These are phyloP conservation scores for Conus canariensis DNA, from an alignment of 2,888 invertebrate species.

Conservation along the genomic window DNA sequence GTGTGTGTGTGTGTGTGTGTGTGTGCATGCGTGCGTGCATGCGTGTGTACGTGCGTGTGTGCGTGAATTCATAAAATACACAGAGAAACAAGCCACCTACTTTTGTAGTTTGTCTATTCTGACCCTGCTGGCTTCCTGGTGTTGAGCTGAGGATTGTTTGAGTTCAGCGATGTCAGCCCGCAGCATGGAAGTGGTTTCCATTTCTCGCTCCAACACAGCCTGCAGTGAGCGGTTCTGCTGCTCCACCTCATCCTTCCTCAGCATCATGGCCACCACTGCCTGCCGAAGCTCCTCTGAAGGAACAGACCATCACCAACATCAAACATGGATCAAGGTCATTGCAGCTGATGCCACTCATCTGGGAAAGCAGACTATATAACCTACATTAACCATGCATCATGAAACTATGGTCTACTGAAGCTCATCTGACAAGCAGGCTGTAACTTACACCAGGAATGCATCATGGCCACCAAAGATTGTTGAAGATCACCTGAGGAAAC, in stretches of 20 bases:
- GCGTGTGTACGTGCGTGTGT: neutral
- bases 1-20: neutral
- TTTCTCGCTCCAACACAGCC: conserved; percentile 72
- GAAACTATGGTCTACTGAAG: too few relatives aligned
- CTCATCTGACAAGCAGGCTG: too few relatives aligned
- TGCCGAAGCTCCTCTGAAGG: conserved; percentile 73
- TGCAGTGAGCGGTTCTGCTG: conserved; percentile 67
- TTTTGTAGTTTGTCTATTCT: conserved; percentile 84
- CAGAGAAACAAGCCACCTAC: conserved; percentile 74
- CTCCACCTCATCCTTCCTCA: conserved; percentile 78
- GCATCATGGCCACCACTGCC: conserved; percentile 78
- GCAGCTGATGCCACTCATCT: too few relatives aligned
- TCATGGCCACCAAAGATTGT: too few relatives aligned
- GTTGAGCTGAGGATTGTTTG: conserved; percentile 73
- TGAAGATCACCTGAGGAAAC: too few relatives aligned
- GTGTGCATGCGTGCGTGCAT: neutral
- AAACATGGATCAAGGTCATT: neutral
- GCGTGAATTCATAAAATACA: neutral
- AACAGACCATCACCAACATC: neutral
- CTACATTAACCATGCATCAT: too few relatives aligned
- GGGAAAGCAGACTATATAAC: too few relatives aligned
- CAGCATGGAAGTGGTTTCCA: conserved; percentile 79
- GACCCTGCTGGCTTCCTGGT: conserved; percentile 78
- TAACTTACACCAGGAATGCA: too few relatives aligned
- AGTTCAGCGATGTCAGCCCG: conserved; percentile 81